Conservation (phyloP, 2,797 vertebrate species). For the Cynodonichthys magdalenae region DNA sequence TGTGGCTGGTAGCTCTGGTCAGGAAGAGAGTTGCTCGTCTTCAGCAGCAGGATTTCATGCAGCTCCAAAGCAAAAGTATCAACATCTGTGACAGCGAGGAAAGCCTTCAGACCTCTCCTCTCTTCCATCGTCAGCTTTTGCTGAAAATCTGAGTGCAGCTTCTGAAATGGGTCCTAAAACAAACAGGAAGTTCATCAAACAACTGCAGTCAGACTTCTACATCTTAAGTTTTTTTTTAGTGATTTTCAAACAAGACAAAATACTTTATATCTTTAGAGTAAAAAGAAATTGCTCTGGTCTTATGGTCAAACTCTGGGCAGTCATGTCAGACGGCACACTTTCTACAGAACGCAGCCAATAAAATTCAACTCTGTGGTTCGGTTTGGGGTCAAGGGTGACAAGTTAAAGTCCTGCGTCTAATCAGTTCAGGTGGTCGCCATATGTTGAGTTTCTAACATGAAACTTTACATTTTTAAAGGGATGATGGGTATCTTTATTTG, state of each 20-base stretch:
- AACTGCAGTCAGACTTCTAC: no score
- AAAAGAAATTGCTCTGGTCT: constrained; percentile 15
- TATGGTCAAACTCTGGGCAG: constrained; percentile 37
- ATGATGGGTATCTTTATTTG: no score
- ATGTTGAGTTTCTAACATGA: constrained; percentile 4
- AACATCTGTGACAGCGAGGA: constrained; percentile 70
- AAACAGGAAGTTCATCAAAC: no score
- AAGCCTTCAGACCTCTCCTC: constrained; percentile 57
- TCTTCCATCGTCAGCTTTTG: constrained; percentile 54
- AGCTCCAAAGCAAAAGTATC: constrained; percentile 75
- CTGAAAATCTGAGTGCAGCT: constrained; percentile 57
- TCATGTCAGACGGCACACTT: constrained; percentile 44
- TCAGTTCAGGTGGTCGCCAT: constrained; percentile 20
- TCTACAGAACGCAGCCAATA: constrained; percentile 41
- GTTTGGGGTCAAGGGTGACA: constrained; percentile 47
- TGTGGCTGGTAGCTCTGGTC: constrained; percentile 55
- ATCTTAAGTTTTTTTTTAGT: no score
- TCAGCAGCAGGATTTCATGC: constrained; percentile 81
- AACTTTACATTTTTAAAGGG: not conserved
- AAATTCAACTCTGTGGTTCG: constrained; percentile 10
- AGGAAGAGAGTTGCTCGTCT: constrained; percentile 46
- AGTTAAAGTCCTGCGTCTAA: constrained; percentile 14
- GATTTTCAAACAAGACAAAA: no score
- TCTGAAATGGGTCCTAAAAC: constrained; percentile 76
- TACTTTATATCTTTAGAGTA: no score